These are phyloP conservation scores for Galemys pyrenaicus DNA, from an alignment of 2,113 vertebrate species.

Conservation along the genomic window DNA sequence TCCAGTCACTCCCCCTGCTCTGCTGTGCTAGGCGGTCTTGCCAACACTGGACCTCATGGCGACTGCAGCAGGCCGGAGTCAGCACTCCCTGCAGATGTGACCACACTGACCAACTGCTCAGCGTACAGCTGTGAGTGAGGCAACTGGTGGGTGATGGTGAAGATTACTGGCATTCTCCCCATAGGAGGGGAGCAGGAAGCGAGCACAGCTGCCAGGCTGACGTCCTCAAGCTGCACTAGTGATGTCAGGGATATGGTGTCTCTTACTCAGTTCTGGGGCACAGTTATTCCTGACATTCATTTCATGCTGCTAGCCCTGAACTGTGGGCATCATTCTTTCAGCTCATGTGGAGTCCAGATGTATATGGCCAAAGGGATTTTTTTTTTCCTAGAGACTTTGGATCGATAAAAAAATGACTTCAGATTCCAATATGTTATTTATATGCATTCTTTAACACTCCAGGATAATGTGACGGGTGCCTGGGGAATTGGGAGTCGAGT, in stretches of 20 bases:
- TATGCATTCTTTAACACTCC: neutral
- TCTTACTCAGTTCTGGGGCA: neutral
- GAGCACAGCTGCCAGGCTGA: accelerated
- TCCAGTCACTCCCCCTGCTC: neutral
- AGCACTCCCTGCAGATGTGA: too few species aligned
- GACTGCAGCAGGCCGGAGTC: neutral
- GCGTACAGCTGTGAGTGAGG: neutral
- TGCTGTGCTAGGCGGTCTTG: neutral
- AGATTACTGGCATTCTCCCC: too few species aligned
- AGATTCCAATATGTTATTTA: neutral
- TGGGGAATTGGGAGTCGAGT: neutral
- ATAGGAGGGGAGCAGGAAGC: neutral
- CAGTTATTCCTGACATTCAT: neutral
- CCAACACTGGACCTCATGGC: neutral
- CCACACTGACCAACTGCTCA: accelerated
- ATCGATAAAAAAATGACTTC: neutral
- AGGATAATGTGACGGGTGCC: accelerated
- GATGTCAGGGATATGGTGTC: neutral
- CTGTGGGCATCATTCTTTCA: neutral
- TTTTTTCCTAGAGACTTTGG: neutral
- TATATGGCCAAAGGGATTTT: neutral
- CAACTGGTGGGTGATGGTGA: neutral
- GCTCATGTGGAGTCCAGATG: slow-evolving; percentile 53
- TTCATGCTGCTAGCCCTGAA: neutral
- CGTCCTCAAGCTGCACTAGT: neutral